Evolutionary conservation across 2,113 vertebrate genomes (phyloP).

Genomic region (Etheostoma spectabile): DNA sequence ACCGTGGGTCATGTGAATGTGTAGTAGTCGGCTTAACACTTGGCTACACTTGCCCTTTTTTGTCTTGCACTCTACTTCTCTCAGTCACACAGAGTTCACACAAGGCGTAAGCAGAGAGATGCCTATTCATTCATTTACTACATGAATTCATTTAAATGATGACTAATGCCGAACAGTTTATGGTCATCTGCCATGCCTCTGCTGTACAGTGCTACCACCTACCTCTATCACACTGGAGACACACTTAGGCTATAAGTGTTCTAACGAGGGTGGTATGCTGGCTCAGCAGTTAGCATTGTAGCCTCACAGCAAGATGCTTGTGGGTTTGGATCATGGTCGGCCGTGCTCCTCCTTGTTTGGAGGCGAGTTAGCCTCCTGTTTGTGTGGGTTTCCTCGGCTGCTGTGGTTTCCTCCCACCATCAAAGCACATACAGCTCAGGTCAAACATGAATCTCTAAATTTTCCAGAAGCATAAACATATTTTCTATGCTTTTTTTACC

Average conservation of each 20-base stretch:
- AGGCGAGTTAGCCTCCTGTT: slow-evolving; percentile 37
- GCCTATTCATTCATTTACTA: not conserved
- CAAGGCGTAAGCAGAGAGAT: not conserved
- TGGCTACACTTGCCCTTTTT: not conserved
- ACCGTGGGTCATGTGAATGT: too few species aligned
- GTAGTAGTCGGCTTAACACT: not conserved
- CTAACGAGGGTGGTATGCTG: slow-evolving; percentile 16
- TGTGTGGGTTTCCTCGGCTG: slow-evolving; percentile 35
- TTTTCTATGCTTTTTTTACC: not conserved
- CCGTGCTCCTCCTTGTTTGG: slow-evolving; percentile 21
- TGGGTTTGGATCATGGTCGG: slow-evolving; percentile 29
- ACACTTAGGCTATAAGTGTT: slow-evolving; percentile 22
- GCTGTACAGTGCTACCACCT: not conserved
- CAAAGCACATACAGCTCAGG: slow-evolving; percentile 18
- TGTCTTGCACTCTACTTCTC: not conserved
- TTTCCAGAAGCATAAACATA: slow-evolving; percentile 14
- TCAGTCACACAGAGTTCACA: not conserved
- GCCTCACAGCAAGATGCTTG: slow-evolving; percentile 37
- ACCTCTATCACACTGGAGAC: slow-evolving; percentile 15
- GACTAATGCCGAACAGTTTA: not conserved
- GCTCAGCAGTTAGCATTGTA: slow-evolving; percentile 37
- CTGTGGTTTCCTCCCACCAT: slow-evolving; percentile 33
- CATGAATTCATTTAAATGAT: slow-evolving; percentile 1
- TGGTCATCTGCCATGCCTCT: not conserved
- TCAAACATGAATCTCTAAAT: slow-evolving; percentile 26